A percentile compares a stretch with the other conserved stretches of the same genome.
phyloP scores from a whole-genome alignment of 2,113 vertebrate genomes.

The Riparia riparia region DNA sequence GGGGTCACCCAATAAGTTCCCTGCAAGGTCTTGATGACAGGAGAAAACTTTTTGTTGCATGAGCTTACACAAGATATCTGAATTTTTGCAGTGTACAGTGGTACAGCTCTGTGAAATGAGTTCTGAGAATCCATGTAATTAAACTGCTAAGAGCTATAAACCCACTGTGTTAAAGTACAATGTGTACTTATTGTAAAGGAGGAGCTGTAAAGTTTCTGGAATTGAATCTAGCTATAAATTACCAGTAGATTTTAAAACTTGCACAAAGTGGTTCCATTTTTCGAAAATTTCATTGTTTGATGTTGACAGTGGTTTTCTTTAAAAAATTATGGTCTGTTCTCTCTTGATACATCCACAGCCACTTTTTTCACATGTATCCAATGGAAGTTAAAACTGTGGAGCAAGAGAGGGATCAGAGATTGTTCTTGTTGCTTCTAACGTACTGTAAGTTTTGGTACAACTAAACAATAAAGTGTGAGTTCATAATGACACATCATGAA shows the following conservation, averaged over 20 bases:
- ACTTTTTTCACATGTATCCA: conserved; percentile 18
- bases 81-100: background rate
- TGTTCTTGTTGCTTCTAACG: background rate
- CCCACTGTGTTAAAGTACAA: background rate
- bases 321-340: background rate
- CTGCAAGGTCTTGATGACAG: background rate
- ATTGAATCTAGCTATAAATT: background rate
- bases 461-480: background rate
- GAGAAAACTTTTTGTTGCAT: background rate
- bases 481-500: background rate
- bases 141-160: background rate
- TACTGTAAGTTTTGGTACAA: background rate
- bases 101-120: background rate
- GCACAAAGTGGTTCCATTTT: background rate
- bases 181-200: background rate
- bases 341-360: background rate
- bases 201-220: background rate
- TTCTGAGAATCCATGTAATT: background rate
- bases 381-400: background rate
- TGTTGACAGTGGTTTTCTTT: background rate
- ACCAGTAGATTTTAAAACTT: background rate
- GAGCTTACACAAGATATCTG: background rate
- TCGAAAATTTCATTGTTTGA: background rate
- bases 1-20: background rate
- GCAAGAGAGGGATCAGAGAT: background rate